These are phyloP conservation scores for Reinhardtius hippoglossoides DNA, from an alignment of 2,113 vertebrate genomes.

Conservation along the genomic window DNA sequence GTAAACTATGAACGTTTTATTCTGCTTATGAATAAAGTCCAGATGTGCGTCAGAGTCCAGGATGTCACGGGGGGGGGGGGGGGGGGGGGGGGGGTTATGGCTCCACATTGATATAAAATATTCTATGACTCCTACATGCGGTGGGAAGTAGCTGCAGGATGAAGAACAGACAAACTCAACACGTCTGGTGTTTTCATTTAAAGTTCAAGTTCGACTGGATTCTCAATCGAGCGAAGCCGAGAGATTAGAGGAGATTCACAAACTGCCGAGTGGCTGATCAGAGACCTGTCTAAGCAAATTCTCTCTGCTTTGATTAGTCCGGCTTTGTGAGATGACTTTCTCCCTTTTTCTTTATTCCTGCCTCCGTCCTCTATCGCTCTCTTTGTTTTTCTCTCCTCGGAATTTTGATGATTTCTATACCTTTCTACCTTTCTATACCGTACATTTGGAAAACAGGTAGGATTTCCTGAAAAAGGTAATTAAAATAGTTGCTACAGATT, in stretches of 20 bases:
- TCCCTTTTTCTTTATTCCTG: not conserved
- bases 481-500: not conserved
- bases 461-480: not conserved
- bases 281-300: slow-evolving; percentile 47
- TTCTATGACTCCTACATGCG: not conserved
- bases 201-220: slow-evolving; percentile 69
- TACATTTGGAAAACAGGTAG: too few species aligned
- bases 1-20: too few species aligned
- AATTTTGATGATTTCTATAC: not conserved
- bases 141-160: not conserved
- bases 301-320: slow-evolving; percentile 58
- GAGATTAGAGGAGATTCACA: slow-evolving; percentile 70
- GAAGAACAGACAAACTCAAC: slow-evolving; percentile 9
- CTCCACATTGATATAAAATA: not conserved
- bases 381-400: slow-evolving; percentile 19
- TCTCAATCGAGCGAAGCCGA: slow-evolving; percentile 58
- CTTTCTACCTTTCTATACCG: too few species aligned
- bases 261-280: slow-evolving; percentile 63
- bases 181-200: slow-evolving; percentile 66
- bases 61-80: not conserved
- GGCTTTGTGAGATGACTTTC: slow-evolving; percentile 27
- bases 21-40: not conserved
- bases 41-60: not conserved
- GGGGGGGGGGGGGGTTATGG: too few species aligned
- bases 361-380: not conserved